These are phyloP conservation scores for Buteo buteo DNA, from an alignment of 2,113 vertebrate species.

Conservation along the genomic window DNA sequence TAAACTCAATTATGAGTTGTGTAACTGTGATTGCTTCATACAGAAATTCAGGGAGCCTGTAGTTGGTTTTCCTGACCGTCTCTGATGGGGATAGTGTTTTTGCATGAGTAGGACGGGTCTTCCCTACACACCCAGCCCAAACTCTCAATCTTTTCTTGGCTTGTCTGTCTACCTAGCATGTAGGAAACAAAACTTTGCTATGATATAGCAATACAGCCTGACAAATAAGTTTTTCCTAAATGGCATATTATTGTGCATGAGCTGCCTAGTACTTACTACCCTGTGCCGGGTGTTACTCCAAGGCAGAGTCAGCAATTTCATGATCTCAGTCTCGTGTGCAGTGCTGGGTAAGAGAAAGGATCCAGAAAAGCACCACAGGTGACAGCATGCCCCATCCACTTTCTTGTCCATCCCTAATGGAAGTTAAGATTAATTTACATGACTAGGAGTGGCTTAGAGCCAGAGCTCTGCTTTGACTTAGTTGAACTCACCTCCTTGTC, in stretches of 20 bases:
- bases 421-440: background rate
- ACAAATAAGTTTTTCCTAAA: background rate
- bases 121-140: background rate
- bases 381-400: background rate
- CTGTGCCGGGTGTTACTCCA: background rate
- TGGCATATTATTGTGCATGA: rapidly evolving
- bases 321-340: background rate
- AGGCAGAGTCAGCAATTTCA: background rate
- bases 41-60: background rate
- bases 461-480: background rate
- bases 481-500: background rate
- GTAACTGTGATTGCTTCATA: conserved; percentile 28
- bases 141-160: background rate
- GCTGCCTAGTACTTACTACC: background rate
- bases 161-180: background rate
- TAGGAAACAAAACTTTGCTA: background rate
- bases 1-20: conserved; percentile 13
- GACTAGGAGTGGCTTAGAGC: background rate
- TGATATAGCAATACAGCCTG: background rate
- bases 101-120: background rate
- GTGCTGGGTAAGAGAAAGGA: background rate
- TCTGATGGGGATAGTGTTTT: background rate
- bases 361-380: background rate
- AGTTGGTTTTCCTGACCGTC: background rate
- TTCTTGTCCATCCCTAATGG: background rate